Base-by-base conservation (phyloP, 2,797 vertebrate genomes). In the Spheniscus humboldti region DNA sequence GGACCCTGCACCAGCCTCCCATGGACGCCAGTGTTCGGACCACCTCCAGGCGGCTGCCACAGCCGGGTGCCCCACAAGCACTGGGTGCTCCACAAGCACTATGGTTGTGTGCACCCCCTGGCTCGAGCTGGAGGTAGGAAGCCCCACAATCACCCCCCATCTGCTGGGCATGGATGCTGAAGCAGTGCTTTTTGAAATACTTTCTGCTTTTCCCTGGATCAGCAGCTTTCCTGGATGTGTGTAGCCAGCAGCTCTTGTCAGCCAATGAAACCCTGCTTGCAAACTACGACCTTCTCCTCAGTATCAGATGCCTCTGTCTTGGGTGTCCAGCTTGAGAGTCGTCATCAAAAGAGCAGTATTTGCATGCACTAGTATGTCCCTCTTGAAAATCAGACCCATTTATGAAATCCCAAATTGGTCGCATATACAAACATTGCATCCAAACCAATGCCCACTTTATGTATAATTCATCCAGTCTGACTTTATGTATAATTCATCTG, bases 61-160 rank as follows among this genome's bases (percentile, higher is more conserved):
- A 7, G 52, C 55, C 1, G 3, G 9, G 7, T 59, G 3, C 53
- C 27, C 27, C 45, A 13, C 2, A 14, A 71, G 62, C 28, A 67
- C 14, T 3, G 16, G 31, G 7, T 50, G 11, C 24, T 28, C 63
- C 35, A 33, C 18, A 41, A 78, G 11, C 0, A 0, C 11, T 48
- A 3, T 10, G 39, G 24, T 22, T 5, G 1, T 2, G 1, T 37
- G 23, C 11, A 50, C 0, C 4, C 7, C 18, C 4, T 3, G 18
- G 19, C 13, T 77, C 7, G 3, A 77, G n/a, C 25, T 19, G 31
- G 28, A 31, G 66, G 11, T 59, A 25, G 48, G 43, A 77, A 81
- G 52, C 7, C 48, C 9, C 43, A 50, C 6, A 14, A 27, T 11
- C 41, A 37, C 30, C 11, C 8, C 18, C 8, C 0, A 2, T 56